These are phyloP conservation scores for Falco novaeseelandiae DNA, from an alignment of 2,797 vertebrate genomes.

Conservation along the genomic window DNA sequence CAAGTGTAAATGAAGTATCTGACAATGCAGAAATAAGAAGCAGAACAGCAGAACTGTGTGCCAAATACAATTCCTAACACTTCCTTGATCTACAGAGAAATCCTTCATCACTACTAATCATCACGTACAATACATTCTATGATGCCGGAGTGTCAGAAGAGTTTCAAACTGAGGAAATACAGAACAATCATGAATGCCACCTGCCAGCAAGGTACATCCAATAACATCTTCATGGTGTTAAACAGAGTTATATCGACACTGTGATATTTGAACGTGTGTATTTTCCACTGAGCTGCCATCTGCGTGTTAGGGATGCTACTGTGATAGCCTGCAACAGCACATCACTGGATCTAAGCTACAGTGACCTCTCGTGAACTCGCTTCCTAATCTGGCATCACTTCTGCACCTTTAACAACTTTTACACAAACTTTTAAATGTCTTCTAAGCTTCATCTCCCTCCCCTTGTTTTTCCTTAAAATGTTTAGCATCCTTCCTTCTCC, in stretches of 20 bases:
- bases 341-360: not conserved
- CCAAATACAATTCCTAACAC: not conserved
- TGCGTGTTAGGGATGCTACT: not conserved
- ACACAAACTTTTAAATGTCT: not conserved
- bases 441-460: not conserved
- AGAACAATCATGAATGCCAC: not conserved
- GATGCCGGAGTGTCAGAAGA: not conserved
- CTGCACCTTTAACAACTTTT: not conserved
- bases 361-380: not conserved
- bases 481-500: not conserved
- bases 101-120: not conserved
- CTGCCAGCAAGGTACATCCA: not conserved
- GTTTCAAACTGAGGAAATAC: not conserved
- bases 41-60: not conserved
- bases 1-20: not conserved
- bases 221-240: not conserved
- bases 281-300: not conserved
- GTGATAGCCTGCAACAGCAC: not conserved
- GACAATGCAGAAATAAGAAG: not conserved
- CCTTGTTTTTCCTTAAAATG: not conserved
- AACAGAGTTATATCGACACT: not conserved
- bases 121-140: not conserved
- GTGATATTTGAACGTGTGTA: not conserved
- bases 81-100: not conserved
- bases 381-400: not conserved